These are phyloP conservation scores for Eurystomus glaucurus DNA, from an alignment of 2,797 vertebrate species.

Conservation along the genomic window DNA sequence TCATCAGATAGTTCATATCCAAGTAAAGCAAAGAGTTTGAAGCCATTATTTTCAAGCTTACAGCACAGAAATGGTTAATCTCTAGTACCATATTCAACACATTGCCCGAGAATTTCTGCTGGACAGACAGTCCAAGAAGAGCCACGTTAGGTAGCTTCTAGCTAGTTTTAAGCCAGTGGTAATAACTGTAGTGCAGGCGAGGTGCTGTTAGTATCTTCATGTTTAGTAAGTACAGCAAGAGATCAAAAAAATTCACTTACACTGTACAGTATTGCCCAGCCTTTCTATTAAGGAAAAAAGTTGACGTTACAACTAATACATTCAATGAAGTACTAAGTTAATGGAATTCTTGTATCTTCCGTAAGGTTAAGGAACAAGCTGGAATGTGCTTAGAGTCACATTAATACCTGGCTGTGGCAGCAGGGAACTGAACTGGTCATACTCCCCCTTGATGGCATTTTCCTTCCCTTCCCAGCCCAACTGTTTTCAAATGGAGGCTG, in stretches of 20 bases:
- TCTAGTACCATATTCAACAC: background rate
- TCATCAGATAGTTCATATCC: background rate
- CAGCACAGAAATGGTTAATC: conserved; percentile 1
- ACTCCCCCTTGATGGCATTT: background rate
- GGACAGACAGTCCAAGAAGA: background rate
- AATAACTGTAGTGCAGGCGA: conserved; percentile 9
- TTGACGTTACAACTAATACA: conserved; percentile 26
- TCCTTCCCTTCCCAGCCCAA: background rate
- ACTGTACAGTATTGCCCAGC: conserved; percentile 70
- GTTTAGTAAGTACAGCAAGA: conserved; percentile 41
- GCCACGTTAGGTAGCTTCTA: conserved; percentile 1
- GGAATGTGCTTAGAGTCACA: background rate
- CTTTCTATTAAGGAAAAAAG: conserved; percentile 75
- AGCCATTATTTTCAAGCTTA: background rate
- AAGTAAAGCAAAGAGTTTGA: background rate
- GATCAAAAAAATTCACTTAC: conserved; percentile 71
- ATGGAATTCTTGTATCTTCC: background rate
- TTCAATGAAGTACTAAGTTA: background rate
- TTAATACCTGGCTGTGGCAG: background rate
- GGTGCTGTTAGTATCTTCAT: conserved; percentile 50
- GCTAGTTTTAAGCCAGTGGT: conserved; percentile 13
- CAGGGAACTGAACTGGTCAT: background rate
- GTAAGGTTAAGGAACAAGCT: background rate
- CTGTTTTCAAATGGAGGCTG: background rate
- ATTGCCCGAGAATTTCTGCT: background rate